Evolutionary conservation across 2,113 vertebrate genomes (phyloP), one percentile per base, ranked within the genome.

Genomic region (Microcebus jonahi): DNA sequence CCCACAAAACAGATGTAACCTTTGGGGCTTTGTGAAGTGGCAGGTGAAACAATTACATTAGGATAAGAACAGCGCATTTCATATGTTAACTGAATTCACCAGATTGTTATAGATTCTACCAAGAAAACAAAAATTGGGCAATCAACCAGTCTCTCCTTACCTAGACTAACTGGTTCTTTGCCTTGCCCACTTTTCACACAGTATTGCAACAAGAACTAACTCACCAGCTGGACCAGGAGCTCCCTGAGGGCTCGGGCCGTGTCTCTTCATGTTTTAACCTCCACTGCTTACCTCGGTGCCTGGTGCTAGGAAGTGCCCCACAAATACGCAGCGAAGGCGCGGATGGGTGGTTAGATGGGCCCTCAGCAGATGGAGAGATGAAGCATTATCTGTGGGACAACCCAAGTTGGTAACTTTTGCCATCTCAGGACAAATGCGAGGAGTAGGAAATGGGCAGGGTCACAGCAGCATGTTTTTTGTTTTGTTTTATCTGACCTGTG

Each of bases 11-110:
- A 85, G 92, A 97, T 57, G 53, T 93, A 81, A 97, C 88, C 94
- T 97, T 97, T 90, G 48, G 88, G 96, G 31, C 67, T 85, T 34
- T 82, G 83, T 85, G 50, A 90, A 85, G 55, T 88, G 91, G 83
- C 90, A 85, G 45, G 48, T 5, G 59, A 76, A 39, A 87, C 5
- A 94, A 90, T 86, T 70, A 65, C 76, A 53, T 25, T 27, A 20
- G 36, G 53, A 79, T 55, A 85, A 91, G 86, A 85, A 88, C 63
- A 45, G 17, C 0, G 8, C 31, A 21, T 67, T 76, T 84, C 83
- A 39, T 57, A 68, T 7, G 55, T 76, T 79, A 17, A 13, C 4
- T 79, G 79, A 25, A 50, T 55, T 92, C 50, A 5, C 5, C 3
- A 36, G 55, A n/a, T 21, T 89, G 59, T 59, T 77, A 91, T 34